These are phyloP conservation scores for Micrastur ruficollis DNA, from an alignment of 2,797 vertebrate species.

Conservation along the genomic window DNA sequence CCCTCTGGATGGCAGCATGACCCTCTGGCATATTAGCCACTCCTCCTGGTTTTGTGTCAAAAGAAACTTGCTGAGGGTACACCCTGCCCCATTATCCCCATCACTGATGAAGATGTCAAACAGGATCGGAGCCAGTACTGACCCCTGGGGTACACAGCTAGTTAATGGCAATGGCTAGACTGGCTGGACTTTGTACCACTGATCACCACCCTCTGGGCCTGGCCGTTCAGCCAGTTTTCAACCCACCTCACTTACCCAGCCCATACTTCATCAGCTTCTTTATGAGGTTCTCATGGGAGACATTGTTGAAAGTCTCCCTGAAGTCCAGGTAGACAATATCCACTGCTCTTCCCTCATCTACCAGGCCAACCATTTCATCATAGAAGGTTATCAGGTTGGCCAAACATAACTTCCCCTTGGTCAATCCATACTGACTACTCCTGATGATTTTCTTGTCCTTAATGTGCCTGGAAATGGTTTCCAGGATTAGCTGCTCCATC, in stretches of 20 bases:
- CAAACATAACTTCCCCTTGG: background rate
- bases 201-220: too few species aligned
- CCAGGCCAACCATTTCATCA: background rate
- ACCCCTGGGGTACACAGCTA: background rate
- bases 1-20: too few species aligned
- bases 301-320: background rate
- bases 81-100: background rate
- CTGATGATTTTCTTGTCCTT: background rate
- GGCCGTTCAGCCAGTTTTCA: background rate
- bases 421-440: background rate
- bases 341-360: background rate
- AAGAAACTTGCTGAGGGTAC: background rate
- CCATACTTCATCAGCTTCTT: background rate
- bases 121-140: background rate
- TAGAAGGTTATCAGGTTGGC: background rate
- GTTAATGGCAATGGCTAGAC: background rate
- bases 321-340: background rate
- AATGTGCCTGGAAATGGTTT: background rate
- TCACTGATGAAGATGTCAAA: background rate
- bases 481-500: background rate
- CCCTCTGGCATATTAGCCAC: background rate
- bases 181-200: background rate
- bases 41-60: background rate
- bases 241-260: background rate
- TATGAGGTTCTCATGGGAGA: background rate